These are phyloP conservation scores for Cotesia glomerata DNA, from an alignment of 1,140 invertebrate genomes.

Conservation along the genomic window DNA sequence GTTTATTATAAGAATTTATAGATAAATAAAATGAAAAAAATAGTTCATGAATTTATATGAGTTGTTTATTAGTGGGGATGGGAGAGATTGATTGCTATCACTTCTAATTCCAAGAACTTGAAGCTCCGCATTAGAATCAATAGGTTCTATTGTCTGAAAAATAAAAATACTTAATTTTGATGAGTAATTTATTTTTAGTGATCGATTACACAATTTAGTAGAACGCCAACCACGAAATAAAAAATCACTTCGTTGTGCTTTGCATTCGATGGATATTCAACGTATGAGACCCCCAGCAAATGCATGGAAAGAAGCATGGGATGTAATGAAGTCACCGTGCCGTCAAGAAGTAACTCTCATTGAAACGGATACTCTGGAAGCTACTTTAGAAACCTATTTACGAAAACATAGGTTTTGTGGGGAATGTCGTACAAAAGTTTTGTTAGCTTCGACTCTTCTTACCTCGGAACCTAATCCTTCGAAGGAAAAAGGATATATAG, in stretches of 20 bases:
- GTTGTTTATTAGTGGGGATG: no score
- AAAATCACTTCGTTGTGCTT: slow-evolving; percentile 83
- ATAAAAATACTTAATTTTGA: background rate
- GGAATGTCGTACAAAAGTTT: slow-evolving; percentile 90
- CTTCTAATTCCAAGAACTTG: no score
- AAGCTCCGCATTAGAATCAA: no score
- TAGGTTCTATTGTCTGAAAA: no score
- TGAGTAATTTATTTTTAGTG: slow-evolving; percentile 60
- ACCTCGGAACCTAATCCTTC: slow-evolving; percentile 82
- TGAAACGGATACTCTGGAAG: slow-evolving; percentile 79
- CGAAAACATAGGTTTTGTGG: slow-evolving; percentile 91
- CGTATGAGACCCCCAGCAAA: slow-evolving; percentile 73
- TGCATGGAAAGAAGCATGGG: slow-evolving; percentile 85
- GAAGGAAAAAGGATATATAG: slow-evolving; percentile 88
- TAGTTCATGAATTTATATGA: no score
- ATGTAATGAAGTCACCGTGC: slow-evolving; percentile 83
- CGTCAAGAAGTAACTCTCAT: slow-evolving; percentile 85
- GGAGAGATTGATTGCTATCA: no score
- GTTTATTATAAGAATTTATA: no score
- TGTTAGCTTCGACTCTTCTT: slow-evolving; percentile 84
- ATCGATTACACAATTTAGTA: slow-evolving; percentile 76
- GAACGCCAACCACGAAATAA: slow-evolving; percentile 84
- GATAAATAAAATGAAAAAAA: no score
- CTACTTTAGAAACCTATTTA: slow-evolving; percentile 87
- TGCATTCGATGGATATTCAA: slow-evolving; percentile 88